phyloP scores from a whole-genome alignment of 2,797 vertebrate species.

The Xenopus petersii region DNA sequence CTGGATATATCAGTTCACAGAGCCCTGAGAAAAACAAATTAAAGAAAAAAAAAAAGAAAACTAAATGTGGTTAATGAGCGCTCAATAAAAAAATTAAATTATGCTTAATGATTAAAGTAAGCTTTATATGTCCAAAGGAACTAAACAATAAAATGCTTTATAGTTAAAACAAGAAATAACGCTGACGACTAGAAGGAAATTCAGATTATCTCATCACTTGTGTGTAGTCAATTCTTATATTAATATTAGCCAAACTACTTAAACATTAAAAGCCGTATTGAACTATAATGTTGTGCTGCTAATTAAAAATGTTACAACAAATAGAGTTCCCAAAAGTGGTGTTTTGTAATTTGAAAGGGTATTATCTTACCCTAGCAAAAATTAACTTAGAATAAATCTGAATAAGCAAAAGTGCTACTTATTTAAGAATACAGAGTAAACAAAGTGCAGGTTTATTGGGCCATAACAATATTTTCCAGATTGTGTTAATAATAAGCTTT shows the following conservation, averaged over 20 bases:
- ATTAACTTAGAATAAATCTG: slow-evolving; percentile 34
- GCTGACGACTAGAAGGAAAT: slow-evolving; percentile 33
- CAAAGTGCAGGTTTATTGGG: background rate
- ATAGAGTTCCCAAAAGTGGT: slow-evolving; percentile 42
- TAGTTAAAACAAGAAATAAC: slow-evolving; percentile 31
- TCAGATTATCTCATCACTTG: slow-evolving; percentile 43
- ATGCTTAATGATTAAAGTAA: slow-evolving; percentile 33
- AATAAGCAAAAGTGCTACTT: slow-evolving; percentile 37
- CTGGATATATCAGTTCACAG: background rate
- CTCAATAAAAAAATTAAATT: slow-evolving; percentile 22
- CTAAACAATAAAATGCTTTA: slow-evolving; percentile 25
- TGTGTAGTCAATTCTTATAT: slow-evolving; percentile 37
- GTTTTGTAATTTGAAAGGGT: slow-evolving; percentile 44
- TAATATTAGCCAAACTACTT: slow-evolving; percentile 45
- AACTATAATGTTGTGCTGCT: slow-evolving; percentile 37
- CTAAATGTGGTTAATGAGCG: slow-evolving; percentile 20
- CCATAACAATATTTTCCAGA: no score
- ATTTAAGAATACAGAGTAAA: slow-evolving; percentile 11
- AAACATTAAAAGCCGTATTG: slow-evolving; percentile 47
- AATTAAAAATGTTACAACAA: slow-evolving; percentile 32
- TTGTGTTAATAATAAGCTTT: no score
- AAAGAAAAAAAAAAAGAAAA: background rate
- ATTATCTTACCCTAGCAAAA: slow-evolving; percentile 34
- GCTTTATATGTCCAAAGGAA: slow-evolving; percentile 13
- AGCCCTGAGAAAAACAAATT: background rate